phyloP scores from a whole-genome alignment of 2,113 vertebrate genomes.

The Pristiophorus japonicus region DNA sequence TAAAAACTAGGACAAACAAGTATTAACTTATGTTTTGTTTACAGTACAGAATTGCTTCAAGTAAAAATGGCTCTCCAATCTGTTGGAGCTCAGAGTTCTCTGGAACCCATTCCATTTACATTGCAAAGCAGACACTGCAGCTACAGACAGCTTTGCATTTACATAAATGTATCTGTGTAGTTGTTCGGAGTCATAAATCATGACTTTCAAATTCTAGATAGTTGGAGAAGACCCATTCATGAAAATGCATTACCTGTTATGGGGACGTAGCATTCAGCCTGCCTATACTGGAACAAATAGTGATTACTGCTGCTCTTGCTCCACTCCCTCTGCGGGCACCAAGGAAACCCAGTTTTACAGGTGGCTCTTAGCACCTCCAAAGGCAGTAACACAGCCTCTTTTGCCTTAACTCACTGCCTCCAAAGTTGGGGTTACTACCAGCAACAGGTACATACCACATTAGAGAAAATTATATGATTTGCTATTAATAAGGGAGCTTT shows the following conservation, averaged over 20 bases:
- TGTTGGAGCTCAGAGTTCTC: neutral
- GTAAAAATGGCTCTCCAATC: neutral
- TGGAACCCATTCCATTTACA: neutral
- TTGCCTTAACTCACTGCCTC: neutral
- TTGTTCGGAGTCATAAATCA: too few relatives aligned
- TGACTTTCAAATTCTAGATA: neutral
- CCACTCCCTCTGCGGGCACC: neutral
- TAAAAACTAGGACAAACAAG: neutral
- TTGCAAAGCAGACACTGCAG: neutral
- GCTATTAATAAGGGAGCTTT: neutral
- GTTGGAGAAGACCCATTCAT: neutral
- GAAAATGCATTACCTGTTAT: neutral
- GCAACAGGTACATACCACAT: neutral
- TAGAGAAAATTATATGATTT: neutral
- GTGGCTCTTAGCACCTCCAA: neutral
- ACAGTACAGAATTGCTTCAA: neutral
- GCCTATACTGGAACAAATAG: neutral
- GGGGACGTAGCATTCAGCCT: neutral
- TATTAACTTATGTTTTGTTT: neutral
- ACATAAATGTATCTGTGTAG: neutral
- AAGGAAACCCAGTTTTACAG: neutral
- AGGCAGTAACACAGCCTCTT: neutral
- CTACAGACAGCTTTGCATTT: neutral
- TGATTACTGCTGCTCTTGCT: neutral
- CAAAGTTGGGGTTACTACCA: neutral